Conservation (phyloP, 2,888 invertebrate genomes). For the Steinernema carpocapsae region DNA sequence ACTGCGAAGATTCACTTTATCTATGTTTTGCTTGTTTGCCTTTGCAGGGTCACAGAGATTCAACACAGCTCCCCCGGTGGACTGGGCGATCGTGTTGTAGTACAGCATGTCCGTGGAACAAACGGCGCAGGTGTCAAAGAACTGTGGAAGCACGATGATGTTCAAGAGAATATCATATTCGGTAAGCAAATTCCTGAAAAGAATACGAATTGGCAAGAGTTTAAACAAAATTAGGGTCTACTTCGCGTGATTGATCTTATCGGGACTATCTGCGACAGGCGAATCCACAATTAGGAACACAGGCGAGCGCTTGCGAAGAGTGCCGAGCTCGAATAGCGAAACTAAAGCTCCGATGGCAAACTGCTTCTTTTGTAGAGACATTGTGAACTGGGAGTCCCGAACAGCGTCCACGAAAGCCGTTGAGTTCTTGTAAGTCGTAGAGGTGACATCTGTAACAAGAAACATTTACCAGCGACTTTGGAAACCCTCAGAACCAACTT, state of each 20-base stretch:
- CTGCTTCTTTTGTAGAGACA: constrained; percentile 26
- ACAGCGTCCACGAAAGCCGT: constrained; percentile 27
- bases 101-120: not conserved
- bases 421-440: constrained; percentile 8
- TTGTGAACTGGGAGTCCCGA: constrained; percentile 16
- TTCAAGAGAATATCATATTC: not conserved
- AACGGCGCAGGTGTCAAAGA: constrained; percentile 27
- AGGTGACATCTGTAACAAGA: not conserved
- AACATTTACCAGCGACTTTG: not conserved
- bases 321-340: not conserved
- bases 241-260: not conserved
- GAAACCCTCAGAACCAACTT: not conserved
- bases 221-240: not conserved
- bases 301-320: constrained; percentile 1
- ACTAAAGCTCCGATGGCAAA: constrained; percentile 2
- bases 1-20: not conserved
- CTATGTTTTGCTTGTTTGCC: not conserved
- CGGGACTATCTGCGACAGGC: not conserved
- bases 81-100: constrained; percentile 16
- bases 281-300: constrained; percentile 21
- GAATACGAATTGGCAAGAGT: no score
- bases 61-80: constrained; percentile 16
- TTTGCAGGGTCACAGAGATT: constrained; percentile 8
- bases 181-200: not conserved
- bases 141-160: constrained; percentile 17